phyloP scores from a whole-genome alignment of 2,888 invertebrate species.

The Pammene aurita region DNA sequence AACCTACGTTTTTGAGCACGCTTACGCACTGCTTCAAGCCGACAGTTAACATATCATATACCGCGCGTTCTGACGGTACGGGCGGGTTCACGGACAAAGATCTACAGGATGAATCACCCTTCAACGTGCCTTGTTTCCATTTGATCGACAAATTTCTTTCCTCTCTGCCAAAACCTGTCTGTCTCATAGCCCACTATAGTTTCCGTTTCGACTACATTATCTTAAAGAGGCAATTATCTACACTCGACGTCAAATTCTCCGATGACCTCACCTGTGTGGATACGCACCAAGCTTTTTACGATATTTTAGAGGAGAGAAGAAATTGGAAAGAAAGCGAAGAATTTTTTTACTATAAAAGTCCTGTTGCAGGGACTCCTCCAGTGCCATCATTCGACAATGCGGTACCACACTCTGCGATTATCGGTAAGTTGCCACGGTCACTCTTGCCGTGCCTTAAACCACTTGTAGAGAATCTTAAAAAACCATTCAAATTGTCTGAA shows the following conservation, averaged over 20 bases:
- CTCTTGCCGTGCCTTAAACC: neutral
- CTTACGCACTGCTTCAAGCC: neutral
- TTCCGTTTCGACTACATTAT: neutral
- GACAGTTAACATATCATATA: neutral
- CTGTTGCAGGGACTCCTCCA: neutral
- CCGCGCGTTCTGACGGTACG: neutral
- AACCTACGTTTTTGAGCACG: neutral
- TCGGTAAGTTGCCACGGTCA: neutral
- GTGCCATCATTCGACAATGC: neutral
- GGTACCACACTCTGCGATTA: neutral
- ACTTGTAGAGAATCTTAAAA: too few species aligned
- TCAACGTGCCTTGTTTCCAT: neutral
- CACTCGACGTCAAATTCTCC: neutral
- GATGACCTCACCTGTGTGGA: slow-evolving; percentile 2
- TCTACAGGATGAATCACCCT: neutral
- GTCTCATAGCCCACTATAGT: slow-evolving; percentile 4
- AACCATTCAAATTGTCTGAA: neutral
- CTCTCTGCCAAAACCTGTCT: neutral
- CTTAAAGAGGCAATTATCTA: slow-evolving; percentile 1
- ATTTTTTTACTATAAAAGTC: neutral
- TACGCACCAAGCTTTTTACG: slow-evolving; percentile 6
- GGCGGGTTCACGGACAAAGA: slow-evolving; percentile 1
- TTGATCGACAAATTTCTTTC: slow-evolving; percentile 5
- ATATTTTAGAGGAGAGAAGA: slow-evolving; percentile 3
- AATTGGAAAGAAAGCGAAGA: neutral